A percentile compares a stretch with the other conserved stretches of the same genome.
Evolutionary conservation across 2,888 invertebrate species (phyloP).

Genomic region (Ecliptopera silaceata): DNA sequence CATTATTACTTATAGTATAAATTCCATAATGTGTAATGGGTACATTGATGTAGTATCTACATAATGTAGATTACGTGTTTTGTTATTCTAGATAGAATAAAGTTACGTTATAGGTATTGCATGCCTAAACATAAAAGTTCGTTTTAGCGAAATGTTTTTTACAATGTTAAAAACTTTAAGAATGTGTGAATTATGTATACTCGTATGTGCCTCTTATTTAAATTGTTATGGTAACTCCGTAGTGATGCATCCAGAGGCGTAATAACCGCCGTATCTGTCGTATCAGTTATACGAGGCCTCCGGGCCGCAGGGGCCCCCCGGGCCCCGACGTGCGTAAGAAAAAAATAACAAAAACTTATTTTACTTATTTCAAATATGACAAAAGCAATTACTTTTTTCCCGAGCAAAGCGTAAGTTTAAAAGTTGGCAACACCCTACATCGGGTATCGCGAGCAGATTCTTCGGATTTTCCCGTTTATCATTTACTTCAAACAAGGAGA

Average conservation of each 20-base stretch:
- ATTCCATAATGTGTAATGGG: neutral
- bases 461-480: too few species aligned
- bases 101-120: constrained; percentile 21
- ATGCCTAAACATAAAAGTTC: constrained; percentile 20
- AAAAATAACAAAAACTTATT: too few species aligned
- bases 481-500: too few species aligned
- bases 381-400: too few species aligned
- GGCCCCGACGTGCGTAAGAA: too few species aligned
- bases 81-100: constrained; percentile 10
- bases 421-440: too few species aligned
- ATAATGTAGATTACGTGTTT: constrained; percentile 2
- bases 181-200: constrained; percentile 2
- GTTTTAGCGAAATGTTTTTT: constrained; percentile 14
- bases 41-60: neutral
- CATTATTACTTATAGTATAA: constrained; percentile 2
- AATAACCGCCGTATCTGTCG: too few species aligned
- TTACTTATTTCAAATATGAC: too few species aligned
- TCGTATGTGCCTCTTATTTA: constrained; percentile 19
- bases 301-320: too few species aligned
- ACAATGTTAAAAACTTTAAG: neutral
- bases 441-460: too few species aligned
- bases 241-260: constrained; percentile 8
- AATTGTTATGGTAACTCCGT: neutral
- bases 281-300: too few species aligned
- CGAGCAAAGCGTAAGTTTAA: too few species aligned